A percentile compares a stretch with the other conserved stretches of the same genome.
These are phyloP conservation scores for Holothuria glaberrima DNA, from an alignment of 35 echinoderm and acorn worm genomes.

Conservation along the genomic window DNA sequence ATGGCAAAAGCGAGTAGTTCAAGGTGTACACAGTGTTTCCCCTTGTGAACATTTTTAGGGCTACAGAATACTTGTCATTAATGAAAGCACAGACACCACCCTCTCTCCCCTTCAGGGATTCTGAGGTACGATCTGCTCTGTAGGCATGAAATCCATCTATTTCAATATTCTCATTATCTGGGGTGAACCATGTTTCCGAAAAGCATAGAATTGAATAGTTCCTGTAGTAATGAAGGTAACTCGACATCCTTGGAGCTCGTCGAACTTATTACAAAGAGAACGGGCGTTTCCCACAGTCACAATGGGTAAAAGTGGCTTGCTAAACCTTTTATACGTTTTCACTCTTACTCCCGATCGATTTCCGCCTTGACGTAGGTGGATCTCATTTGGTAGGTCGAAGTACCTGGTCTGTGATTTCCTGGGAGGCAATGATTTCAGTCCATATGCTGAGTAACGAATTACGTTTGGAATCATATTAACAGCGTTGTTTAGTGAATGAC, in stretches of 20 bases:
- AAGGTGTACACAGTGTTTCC: conserved; percentile 2
- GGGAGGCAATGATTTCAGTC: no score
- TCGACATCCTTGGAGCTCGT: no score
- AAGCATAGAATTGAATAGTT: conserved; percentile 36
- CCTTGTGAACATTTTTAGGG: background rate
- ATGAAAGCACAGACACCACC: conserved; percentile 36
- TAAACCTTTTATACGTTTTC: background rate
- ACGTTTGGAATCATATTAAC: conserved; percentile 14
- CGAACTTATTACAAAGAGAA: no score
- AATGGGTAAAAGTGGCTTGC: background rate
- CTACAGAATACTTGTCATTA: conserved; percentile 48
- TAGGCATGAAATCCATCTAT: conserved; percentile 40
- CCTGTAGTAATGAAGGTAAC: conserved; percentile 6
- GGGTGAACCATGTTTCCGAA: no score
- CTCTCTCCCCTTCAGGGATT: background rate
- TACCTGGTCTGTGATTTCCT: background rate
- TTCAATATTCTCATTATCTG: background rate
- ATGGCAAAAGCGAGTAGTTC: no score
- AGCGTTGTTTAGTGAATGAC: background rate
- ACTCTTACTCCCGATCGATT: background rate
- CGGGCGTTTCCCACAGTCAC: no score
- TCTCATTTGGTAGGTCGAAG: conserved; percentile 11
- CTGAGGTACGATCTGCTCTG: background rate
- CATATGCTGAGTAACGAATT: background rate
- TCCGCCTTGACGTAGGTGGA: conserved; percentile 11